Conservation (phyloP, 2,113 vertebrate species). For the Pluvialis apricaria region DNA sequence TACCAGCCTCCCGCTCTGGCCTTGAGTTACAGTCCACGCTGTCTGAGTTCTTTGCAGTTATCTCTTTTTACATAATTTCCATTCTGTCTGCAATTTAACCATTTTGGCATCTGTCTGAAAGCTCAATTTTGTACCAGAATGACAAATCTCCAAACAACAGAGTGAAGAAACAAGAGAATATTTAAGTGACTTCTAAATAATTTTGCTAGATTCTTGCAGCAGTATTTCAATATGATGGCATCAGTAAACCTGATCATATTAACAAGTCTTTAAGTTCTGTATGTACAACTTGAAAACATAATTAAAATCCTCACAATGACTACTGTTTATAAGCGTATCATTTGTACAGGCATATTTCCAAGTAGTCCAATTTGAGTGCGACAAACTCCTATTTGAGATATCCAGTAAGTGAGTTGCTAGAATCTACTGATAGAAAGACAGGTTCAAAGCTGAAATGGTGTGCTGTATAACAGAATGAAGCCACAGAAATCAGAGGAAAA, state of each 20-base stretch:
- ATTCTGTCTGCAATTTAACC: too few relatives aligned
- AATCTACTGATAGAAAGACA: not conserved
- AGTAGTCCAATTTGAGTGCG: not conserved
- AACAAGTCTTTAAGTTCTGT: not conserved
- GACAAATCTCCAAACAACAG: not conserved
- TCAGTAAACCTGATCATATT: not conserved
- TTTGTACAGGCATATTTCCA: not conserved
- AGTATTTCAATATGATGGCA: not conserved
- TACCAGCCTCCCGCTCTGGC: too few relatives aligned
- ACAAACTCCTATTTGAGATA: not conserved
- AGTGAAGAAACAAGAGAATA: not conserved
- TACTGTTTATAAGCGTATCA: not conserved
- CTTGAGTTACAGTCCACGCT: too few relatives aligned
- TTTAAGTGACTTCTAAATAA: not conserved
- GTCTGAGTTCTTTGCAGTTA: too few relatives aligned
- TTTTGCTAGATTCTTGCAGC: not conserved
- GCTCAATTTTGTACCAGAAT: too few relatives aligned
- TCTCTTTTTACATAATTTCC: too few relatives aligned
- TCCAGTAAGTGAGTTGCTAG: not conserved
- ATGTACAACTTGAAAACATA: not conserved
- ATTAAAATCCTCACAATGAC: not conserved
- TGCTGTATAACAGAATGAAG: not conserved
- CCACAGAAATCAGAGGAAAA: not conserved
- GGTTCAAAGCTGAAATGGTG: not conserved
- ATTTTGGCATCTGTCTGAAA: too few relatives aligned